These are phyloP conservation scores for Troides helena DNA, from an alignment of 2,888 invertebrate genomes.

Conservation along the genomic window DNA sequence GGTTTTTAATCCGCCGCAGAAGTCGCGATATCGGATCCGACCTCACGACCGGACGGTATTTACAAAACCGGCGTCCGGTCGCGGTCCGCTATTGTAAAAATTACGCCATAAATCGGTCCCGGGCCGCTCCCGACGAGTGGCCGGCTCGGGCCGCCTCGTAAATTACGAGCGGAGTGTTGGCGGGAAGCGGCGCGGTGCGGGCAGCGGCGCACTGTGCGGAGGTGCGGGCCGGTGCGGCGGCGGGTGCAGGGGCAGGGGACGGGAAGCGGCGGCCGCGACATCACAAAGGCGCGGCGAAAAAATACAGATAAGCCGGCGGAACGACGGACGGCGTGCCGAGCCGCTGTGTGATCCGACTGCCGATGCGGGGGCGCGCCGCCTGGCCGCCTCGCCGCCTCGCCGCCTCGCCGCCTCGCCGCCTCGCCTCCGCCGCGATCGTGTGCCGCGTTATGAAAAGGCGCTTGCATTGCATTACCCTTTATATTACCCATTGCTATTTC, in stretches of 20 bases:
- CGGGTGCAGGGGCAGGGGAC: conserved; percentile 48
- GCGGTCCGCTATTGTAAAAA: conserved; percentile 61
- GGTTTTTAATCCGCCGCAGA: conserved; percentile 23
- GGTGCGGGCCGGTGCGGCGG: conserved; percentile 45
- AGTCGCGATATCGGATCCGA: conserved; percentile 24
- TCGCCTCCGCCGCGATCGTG: neutral
- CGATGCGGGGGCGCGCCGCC: neutral
- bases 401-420: no score
- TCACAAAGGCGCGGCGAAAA: conserved; percentile 69
- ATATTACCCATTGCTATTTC: neutral
- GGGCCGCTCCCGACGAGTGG: conserved; percentile 54
- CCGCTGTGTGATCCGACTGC: conserved; percentile 20
- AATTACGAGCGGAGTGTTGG: conserved; percentile 38
- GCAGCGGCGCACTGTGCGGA: no score
- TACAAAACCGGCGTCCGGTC: conserved; percentile 48
- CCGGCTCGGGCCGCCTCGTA: conserved; percentile 37
- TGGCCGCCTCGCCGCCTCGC: no score
- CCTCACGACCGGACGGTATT: conserved; percentile 37
- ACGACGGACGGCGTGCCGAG: conserved; percentile 36
- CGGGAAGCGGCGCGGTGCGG: conserved; percentile 28
- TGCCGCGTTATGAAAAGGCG: conserved; percentile 1
- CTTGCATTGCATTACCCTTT: conserved; percentile 2
- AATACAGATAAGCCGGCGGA: conserved; percentile 53
- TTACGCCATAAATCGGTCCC: conserved; percentile 69
- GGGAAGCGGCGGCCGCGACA: conserved; percentile 54